Base-by-base conservation (phyloP, 1,140 invertebrate species). In the Calephelis virginiensis region DNA sequence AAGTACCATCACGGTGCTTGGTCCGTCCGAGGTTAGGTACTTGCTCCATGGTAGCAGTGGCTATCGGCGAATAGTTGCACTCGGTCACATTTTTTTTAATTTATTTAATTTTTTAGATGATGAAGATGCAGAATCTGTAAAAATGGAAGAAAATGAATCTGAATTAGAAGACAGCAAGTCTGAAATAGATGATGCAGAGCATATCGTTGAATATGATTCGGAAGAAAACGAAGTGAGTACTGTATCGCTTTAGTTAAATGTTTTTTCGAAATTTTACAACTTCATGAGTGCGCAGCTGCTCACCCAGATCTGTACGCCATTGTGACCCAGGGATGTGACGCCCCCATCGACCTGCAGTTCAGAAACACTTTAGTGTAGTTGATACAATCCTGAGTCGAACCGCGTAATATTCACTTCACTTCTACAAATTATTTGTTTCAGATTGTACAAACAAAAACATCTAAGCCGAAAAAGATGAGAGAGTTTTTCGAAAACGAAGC, bases 401-500 rank as follows among this genome's bases (percentile, higher is more conserved):
- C 28, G 28, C 28, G 28, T 28, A 28, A 28, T 4, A 28, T 28
- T 38, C 59, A 61, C 37, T 17, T 28, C 11, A 9, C 37, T 61
- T 28, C 12, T 61, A 65, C 14, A 61, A 49, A 13, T 43, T 43
- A 9, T 59, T 49, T 14, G 66, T 83, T 83, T 43, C 71, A 91
- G 82, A 77, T 91, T 6, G 79, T 89, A 8, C 64, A 83, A 75
- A 48, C 64, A 5, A 71, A 79, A 82, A 56, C 91, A 79, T 62
- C 90, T 77, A 92, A 93, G 60, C 83, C 85, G 74, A 92, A 91
- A 71, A 89, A 92, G 59, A 90, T 92, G 38, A 85, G 91, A 0
- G 94, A 95, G 40, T 98, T 97, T 91, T 90, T 97, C 37, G 97
- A 98, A 65, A 92, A 94, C 48, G 97, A 98, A 89, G 97, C 97